Conservation (phyloP, 2,888 invertebrate species). For the Drosophila neonasuta region DNA sequence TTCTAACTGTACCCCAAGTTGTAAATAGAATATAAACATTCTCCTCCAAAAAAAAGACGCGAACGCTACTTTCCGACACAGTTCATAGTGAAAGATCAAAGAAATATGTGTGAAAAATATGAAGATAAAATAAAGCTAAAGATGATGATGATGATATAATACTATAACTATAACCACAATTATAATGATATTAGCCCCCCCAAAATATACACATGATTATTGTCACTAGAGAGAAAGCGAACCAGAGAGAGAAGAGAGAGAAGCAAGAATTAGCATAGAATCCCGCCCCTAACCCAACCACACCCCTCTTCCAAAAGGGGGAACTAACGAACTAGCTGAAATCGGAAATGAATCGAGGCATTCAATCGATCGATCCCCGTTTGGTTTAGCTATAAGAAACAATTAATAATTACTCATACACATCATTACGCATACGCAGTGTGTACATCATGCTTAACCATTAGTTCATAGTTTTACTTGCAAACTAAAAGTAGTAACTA, state of each 20-base stretch:
- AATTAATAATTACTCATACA: constrained; percentile 32
- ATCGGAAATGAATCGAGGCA: not conserved
- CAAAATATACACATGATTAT: constrained; percentile 18
- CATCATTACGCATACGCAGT: constrained; percentile 9
- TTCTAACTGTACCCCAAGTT: constrained; percentile 20
- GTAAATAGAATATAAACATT: constrained; percentile 49
- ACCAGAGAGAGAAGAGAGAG: too few relatives aligned
- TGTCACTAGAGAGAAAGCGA: constrained; percentile 20
- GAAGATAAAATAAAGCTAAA: not conserved
- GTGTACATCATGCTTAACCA: constrained; percentile 36
- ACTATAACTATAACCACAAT: constrained; percentile 24
- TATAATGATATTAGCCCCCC: constrained; percentile 41
- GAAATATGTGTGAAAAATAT: too few relatives aligned
- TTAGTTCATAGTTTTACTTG: constrained; percentile 38
- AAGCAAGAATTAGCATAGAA: too few relatives aligned
- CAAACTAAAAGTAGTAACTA: constrained; percentile 29
- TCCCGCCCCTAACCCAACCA: too few relatives aligned
- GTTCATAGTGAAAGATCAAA: too few relatives aligned
- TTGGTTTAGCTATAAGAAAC: constrained; percentile 29
- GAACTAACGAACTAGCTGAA: not conserved
- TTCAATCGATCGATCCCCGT: constrained; percentile 9
- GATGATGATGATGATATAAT: constrained; percentile 27
- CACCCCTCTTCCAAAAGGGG: too few relatives aligned
- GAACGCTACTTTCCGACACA: constrained; percentile 11
- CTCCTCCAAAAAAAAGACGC: constrained; percentile 16